Base-by-base conservation (phyloP, 1,140 invertebrate species). In the Macrocentrus cingulum region DNA sequence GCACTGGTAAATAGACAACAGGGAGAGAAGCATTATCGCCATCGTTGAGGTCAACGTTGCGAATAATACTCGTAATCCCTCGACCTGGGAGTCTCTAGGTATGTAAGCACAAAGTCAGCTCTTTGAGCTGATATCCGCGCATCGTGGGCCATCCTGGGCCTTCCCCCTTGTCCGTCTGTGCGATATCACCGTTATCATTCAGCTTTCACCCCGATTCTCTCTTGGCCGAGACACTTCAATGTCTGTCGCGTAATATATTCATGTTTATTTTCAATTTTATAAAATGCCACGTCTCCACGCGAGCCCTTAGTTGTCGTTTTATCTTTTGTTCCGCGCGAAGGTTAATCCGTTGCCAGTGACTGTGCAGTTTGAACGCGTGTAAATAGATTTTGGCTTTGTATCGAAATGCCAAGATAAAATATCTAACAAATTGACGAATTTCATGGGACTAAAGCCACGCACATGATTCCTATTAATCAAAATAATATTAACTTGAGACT, bases 341-440 rank as follows among this genome's bases (percentile, higher is more conserved):
- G 69, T 71, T 72, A 72, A 63, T 59, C 51, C 19, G 37, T 56
- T 48, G 61, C 49, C 50, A 60, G 69, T 71, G 70, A 72, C 70
- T 67, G 44, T 71, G 70, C 70, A 72, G 49, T 65, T 70, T 71
- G 45, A 66, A 44, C 45, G 34, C 16, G 16, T 32, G 23, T 5
- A 19, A 44, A 56, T 50, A 23, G 50, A 36, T 49, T 56, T 56
- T 29, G 48, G 48, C n/a, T 36, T 51, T 51, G 48, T 36, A 18
- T 6, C 8, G 4, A 29, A 29, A 29, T 4, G n/a, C n/a, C n/a
- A n/a, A n/a, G n/a, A n/a, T n/a, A n/a, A n/a, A n/a, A n/a, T n/a
- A n/a, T n/a, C n/a, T n/a, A n/a, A n/a, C n/a, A n/a, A n/a, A n/a
- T n/a, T n/a, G n/a, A n/a, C n/a, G n/a, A n/a, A n/a, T n/a, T n/a